A percentile compares a stretch with the other conserved stretches of the same genome.
Evolutionary conservation across 2,113 vertebrate genomes (phyloP).

Genomic region (Prietella phreatophila): DNA sequence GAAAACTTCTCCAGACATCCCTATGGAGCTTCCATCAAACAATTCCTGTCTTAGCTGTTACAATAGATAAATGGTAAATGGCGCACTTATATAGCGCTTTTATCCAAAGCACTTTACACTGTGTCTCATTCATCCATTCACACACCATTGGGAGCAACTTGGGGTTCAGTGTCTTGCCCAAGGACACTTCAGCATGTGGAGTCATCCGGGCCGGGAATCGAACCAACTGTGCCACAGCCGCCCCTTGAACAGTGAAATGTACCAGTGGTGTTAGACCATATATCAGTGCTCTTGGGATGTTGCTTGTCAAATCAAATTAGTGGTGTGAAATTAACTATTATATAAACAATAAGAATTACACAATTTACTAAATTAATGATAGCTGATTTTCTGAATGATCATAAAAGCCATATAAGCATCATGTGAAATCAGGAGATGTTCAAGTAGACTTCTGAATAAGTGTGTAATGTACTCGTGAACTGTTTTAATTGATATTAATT

Average conservation of each 20-base stretch:
- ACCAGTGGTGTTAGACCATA: neutral
- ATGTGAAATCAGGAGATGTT: neutral
- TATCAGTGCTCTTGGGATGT: too few species aligned
- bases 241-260: neutral
- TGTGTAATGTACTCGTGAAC: neutral
- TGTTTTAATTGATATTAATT: conserved; percentile 26
- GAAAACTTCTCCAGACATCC: neutral
- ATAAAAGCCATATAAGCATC: neutral
- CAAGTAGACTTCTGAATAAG: neutral
- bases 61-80: too few species aligned
- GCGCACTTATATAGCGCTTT: too few species aligned
- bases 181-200: too few species aligned
- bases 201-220: too few species aligned
- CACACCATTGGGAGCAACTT: too few species aligned
- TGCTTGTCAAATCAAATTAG: neutral
- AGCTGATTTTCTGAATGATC: neutral
- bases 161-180: too few species aligned
- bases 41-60: neutral
- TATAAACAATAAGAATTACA: neutral
- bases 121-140: too few species aligned
- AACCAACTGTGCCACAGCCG: too few species aligned
- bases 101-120: too few species aligned
- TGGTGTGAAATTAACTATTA: neutral
- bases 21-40: neutral
- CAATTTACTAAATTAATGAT: neutral